phyloP scores from a whole-genome alignment of 2,888 invertebrate species.

The Drosophila flavopinicola region DNA sequence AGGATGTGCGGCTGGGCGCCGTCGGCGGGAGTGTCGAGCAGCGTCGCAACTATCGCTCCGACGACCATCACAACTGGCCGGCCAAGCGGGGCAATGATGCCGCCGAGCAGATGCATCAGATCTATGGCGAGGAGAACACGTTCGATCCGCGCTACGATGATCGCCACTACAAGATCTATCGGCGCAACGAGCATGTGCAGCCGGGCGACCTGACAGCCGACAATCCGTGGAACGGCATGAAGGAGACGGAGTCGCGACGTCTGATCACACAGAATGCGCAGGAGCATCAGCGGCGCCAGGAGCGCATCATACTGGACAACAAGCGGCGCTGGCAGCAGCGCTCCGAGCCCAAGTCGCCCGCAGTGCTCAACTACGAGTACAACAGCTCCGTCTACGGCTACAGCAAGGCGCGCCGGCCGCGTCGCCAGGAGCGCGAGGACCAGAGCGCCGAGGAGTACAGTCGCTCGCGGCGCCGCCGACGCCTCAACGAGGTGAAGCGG shows the following conservation, averaged over 20 bases:
- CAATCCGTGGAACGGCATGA: neutral
- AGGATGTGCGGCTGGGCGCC: neutral
- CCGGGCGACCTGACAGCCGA: neutral
- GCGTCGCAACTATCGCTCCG: conserved; percentile 14
- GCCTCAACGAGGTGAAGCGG: conserved; percentile 7
- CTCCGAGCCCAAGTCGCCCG: conserved; percentile 1
- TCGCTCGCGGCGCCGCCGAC: conserved; percentile 19
- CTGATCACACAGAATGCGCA: conserved; percentile 5
- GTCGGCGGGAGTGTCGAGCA: conserved; percentile 8
- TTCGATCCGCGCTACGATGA: conserved; percentile 27
- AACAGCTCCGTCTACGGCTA: neutral
- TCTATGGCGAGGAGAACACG: conserved; percentile 17
- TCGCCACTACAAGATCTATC: conserved; percentile 1
- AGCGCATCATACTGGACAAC: conserved; percentile 41
- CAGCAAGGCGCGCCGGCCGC: neutral
- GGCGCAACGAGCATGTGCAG: neutral
- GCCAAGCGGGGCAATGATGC: conserved; percentile 1
- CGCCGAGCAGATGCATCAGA: neutral
- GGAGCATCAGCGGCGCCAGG: conserved; percentile 49
- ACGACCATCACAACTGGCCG: conserved; percentile 10
- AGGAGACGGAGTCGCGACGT: conserved; percentile 27
- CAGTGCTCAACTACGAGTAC: neutral
- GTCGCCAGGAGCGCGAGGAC: neutral
- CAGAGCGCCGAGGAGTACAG: conserved; percentile 10
- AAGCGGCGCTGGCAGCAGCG: conserved; percentile 29